phyloP scores from a whole-genome alignment of 2,113 vertebrate genomes.

The Perca fluviatilis region DNA sequence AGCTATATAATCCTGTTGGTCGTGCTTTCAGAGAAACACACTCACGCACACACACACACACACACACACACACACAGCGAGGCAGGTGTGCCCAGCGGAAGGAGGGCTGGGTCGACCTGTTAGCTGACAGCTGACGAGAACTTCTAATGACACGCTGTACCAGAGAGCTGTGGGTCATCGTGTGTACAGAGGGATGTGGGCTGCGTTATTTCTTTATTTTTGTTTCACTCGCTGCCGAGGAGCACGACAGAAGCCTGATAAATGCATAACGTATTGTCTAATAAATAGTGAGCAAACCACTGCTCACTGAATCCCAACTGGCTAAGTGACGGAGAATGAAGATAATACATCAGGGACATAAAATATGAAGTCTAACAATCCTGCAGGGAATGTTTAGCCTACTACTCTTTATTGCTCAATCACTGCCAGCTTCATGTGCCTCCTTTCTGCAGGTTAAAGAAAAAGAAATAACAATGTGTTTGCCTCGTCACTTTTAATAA shows the following conservation, averaged over 20 bases:
- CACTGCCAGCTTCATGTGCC: constrained; percentile 16
- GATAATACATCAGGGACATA: constrained; percentile 21
- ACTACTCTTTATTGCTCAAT: constrained; percentile 47
- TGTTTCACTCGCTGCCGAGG: constrained; percentile 7
- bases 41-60: constrained; percentile 15
- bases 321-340: constrained; percentile 22
- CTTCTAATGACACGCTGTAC: constrained; percentile 46
- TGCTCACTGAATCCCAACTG: not conserved
- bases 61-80: constrained; percentile 26
- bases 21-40: constrained; percentile 45
- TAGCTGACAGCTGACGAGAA: constrained; percentile 47
- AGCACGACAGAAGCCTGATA: constrained; percentile 33
- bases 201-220: constrained; percentile 38
- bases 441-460: constrained; percentile 16
- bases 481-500: constrained; percentile 38
- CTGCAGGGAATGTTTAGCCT: constrained; percentile 45
- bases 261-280: constrained; percentile 37
- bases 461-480: constrained; percentile 4
- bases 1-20: constrained; percentile 72
- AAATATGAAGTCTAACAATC: constrained; percentile 39
- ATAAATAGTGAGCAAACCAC: constrained; percentile 28
- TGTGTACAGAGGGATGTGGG: not conserved
- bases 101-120: constrained; percentile 7
- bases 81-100: constrained; percentile 46
- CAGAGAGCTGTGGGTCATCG: constrained; percentile 12